These are phyloP conservation scores for Oscheius onirici DNA, from an alignment of 2,888 invertebrate genomes.

Conservation along the genomic window DNA sequence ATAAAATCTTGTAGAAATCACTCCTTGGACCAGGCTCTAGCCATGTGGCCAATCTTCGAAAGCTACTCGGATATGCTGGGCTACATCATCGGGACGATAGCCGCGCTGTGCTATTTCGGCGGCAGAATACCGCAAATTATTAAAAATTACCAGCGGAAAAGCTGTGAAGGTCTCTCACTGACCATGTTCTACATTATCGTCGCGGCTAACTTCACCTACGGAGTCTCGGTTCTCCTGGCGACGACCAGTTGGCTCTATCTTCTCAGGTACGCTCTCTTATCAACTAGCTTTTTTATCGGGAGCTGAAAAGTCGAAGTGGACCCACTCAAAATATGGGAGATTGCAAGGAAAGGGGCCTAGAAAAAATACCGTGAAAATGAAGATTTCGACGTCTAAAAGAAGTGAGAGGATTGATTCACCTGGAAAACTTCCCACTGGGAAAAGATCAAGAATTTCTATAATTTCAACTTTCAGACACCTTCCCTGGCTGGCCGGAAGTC, in stretches of 20 bases:
- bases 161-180: conserved; percentile 70
- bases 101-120: conserved; percentile 70
- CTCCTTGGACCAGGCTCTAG: conserved; percentile 35
- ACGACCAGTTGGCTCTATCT: conserved; percentile 68
- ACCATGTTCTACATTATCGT: conserved; percentile 71
- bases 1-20: background rate
- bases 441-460: too few relatives aligned
- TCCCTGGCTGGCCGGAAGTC: conserved; percentile 74
- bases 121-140: conserved; percentile 71
- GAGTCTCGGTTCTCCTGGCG: conserved; percentile 71
- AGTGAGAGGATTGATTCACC: too few relatives aligned
- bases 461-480: conserved; percentile 66
- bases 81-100: conserved; percentile 71
- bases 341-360: too few relatives aligned
- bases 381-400: too few relatives aligned
- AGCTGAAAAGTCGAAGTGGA: background rate
- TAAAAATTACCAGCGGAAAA: conserved; percentile 64
- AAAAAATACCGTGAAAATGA: too few relatives aligned
- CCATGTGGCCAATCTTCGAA: conserved; percentile 67
- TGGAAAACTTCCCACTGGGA: too few relatives aligned
- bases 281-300: too few relatives aligned
- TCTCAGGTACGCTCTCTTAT: conserved; percentile 39
- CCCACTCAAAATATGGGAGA: background rate
- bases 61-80: conserved; percentile 67
- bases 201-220: conserved; percentile 72